Evolutionary conservation across 1,140 invertebrate species (phyloP).

Genomic region (Lycorma delicatula): DNA sequence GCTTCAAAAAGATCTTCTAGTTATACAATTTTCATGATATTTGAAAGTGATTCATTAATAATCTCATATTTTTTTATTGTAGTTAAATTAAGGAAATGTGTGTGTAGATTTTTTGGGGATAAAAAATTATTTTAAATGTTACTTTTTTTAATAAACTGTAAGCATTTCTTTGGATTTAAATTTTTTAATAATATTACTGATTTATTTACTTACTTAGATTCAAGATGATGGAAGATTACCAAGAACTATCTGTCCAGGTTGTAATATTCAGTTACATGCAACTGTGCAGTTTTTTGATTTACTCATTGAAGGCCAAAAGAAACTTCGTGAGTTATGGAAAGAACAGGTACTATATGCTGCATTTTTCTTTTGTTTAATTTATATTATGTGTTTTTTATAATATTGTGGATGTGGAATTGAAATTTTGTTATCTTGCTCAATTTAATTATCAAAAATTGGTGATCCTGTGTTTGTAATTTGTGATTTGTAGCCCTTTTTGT

Average conservation of each 20-base stretch:
- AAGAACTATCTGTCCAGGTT: constrained; percentile 60
- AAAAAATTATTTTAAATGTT: not conserved
- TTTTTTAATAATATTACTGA: constrained; percentile 3
- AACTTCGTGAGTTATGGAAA: constrained; percentile 44
- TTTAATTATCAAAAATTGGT: too few species aligned
- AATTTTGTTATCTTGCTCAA: constrained; percentile 16
- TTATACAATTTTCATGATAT: too few species aligned
- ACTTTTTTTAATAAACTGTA: not conserved
- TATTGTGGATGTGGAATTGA: constrained; percentile 1
- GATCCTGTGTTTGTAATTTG: too few species aligned
- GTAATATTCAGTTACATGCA: constrained; percentile 60
- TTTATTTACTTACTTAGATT: constrained; percentile 42
- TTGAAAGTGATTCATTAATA: not conserved
- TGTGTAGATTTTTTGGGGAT: too few species aligned
- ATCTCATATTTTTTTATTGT: not conserved
- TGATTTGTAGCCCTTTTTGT: too few species aligned
- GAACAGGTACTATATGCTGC: constrained; percentile 36
- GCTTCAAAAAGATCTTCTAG: too few species aligned
- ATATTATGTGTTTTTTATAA: not conserved
- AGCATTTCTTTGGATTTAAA: not conserved
- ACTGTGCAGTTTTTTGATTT: constrained; percentile 61
- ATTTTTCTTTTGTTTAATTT: not conserved
- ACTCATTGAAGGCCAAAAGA: constrained; percentile 54
- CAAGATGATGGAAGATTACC: constrained; percentile 56
- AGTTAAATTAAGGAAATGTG: too few species aligned